Conservation (phyloP, 2,888 invertebrate species). For the Aphodius granarius region DNA sequence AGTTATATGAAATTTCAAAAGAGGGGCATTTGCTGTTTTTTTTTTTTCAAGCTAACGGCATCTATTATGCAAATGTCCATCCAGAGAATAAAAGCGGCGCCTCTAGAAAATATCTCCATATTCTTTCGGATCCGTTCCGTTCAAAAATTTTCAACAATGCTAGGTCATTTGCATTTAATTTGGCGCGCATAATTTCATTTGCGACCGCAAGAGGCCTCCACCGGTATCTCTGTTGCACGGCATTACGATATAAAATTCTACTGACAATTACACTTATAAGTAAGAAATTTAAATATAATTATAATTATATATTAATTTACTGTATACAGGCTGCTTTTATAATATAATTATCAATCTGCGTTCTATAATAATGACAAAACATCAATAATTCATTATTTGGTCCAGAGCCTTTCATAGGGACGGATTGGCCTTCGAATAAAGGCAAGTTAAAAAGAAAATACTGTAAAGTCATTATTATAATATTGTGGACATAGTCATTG, state of each 20-base stretch:
- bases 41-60: background rate
- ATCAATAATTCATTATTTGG: no score
- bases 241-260: background rate
- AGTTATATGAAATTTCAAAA: background rate
- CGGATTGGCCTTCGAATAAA: no score
- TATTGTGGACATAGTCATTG: no score
- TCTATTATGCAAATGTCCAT: constrained; percentile 9
- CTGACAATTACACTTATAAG: background rate
- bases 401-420: no score
- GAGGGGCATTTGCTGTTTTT: no score
- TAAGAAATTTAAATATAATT: no score
- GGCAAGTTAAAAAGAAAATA: no score
- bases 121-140: constrained; percentile 3
- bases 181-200: constrained; percentile 5
- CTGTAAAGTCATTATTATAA: no score
- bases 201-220: background rate
- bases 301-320: no score
- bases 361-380: no score
- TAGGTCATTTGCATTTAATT: constrained; percentile 4
- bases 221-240: background rate
- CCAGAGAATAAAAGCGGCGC: constrained; percentile 1
- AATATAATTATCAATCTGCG: no score
- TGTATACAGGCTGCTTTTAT: no score
- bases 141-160: constrained; percentile 11
- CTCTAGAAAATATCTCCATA: constrained; percentile 13